Percentiles rank a stretch among this genome's conserved stretches.
These are phyloP conservation scores for Pheosia tremula DNA, from an alignment of 2,888 invertebrate genomes.

Conservation along the genomic window DNA sequence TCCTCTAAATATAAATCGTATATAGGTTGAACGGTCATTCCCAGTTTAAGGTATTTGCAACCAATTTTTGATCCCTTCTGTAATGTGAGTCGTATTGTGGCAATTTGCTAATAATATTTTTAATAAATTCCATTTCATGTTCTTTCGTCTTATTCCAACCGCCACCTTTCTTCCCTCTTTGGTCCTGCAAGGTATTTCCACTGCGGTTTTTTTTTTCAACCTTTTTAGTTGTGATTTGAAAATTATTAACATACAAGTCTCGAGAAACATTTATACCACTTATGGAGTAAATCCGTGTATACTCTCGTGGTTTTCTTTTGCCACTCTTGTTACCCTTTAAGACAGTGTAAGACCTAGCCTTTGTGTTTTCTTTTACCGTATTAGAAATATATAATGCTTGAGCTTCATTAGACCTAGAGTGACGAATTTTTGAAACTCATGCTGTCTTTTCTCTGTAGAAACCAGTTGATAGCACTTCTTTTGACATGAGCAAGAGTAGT, in stretches of 20 bases:
- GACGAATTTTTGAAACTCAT: conserved; percentile 16
- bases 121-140: conserved; percentile 16
- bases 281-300: conserved; percentile 11
- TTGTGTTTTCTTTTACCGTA: conserved; percentile 14
- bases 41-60: conserved; percentile 19
- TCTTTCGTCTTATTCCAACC: conserved; percentile 14
- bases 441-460: conserved; percentile 15
- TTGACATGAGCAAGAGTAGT: conserved; percentile 17
- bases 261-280: conserved; percentile 13
- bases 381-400: conserved; percentile 17
- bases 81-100: conserved; percentile 17
- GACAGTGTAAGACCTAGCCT: conserved; percentile 14
- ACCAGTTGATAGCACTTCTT: conserved; percentile 15
- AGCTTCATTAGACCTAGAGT: conserved; percentile 17
- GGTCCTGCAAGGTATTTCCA: conserved; percentile 8
- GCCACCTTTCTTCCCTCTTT: conserved; percentile 12
- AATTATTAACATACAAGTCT: conserved; percentile 20
- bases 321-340: conserved; percentile 9
- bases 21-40: conserved; percentile 24
- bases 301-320: conserved; percentile 18
- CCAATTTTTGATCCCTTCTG: conserved; percentile 14
- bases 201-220: conserved; percentile 13
- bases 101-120: conserved; percentile 8
- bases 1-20: conserved; percentile 23
- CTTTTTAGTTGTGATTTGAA: conserved; percentile 19